A percentile compares a stretch with the other conserved stretches of the same genome.
These are phyloP conservation scores for Harpalus rubripes DNA, from an alignment of 2,888 invertebrate genomes.

Conservation along the genomic window DNA sequence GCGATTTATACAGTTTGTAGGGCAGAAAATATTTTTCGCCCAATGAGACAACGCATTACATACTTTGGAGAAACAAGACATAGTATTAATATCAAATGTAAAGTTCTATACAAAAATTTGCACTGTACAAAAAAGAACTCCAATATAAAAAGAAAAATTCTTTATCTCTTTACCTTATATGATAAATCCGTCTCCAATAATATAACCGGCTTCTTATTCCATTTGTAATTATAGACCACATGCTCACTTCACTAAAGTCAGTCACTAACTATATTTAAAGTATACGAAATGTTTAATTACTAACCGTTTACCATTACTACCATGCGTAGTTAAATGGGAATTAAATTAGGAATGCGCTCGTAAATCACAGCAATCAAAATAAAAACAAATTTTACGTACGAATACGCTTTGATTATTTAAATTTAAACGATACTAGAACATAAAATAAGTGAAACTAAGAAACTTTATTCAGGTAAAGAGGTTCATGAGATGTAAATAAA, in stretches of 20 bases:
- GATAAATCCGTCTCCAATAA: background rate
- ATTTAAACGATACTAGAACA: background rate
- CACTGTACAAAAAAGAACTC: too few relatives aligned
- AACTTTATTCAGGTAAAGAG: background rate
- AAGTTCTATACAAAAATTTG: too few relatives aligned
- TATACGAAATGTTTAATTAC: background rate
- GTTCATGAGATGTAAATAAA: background rate
- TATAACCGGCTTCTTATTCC: background rate
- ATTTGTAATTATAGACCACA: background rate
- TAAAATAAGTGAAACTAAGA: background rate
- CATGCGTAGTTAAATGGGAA: background rate
- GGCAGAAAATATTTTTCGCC: too few relatives aligned
- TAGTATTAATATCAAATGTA: too few relatives aligned
- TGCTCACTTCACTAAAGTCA: background rate
- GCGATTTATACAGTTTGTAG: too few relatives aligned
- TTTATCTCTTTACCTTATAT: background rate
- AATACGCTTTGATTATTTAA: background rate
- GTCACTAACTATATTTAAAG: background rate
- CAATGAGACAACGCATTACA: too few relatives aligned
- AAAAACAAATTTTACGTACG: background rate
- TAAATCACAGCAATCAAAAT: background rate
- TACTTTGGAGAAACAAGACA: too few relatives aligned
- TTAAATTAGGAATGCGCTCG: conserved; percentile 1
- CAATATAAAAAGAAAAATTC: too few relatives aligned
- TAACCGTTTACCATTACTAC: background rate